Evolutionary conservation across 2,888 invertebrate genomes (phyloP).

Genomic region (Caenorhabditis sp.): DNA sequence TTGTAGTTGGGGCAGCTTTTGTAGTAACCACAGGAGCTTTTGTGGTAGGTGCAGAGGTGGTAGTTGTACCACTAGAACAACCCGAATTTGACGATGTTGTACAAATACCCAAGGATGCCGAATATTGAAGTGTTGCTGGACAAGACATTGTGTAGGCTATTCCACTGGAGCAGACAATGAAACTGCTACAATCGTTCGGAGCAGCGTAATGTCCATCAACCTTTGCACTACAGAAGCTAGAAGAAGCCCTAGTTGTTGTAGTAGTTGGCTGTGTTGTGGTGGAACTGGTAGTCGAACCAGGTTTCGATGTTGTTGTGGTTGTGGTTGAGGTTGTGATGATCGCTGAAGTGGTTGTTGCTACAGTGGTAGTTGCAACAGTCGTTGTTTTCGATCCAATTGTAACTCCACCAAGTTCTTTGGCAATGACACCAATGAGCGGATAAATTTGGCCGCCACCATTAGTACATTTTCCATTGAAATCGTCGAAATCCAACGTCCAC

Average conservation of each 20-base stretch:
- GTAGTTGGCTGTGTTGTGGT: constrained; percentile 13
- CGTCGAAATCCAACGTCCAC: constrained; percentile 70
- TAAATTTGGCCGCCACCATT: constrained; percentile 61
- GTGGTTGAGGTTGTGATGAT: constrained; percentile 16
- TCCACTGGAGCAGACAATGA: constrained; percentile 61
- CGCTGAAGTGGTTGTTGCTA: not conserved
- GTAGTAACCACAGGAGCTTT: constrained; percentile 2
- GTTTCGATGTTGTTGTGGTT: constrained; percentile 20
- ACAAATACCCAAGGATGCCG: constrained; percentile 53
- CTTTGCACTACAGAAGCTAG: constrained; percentile 51
- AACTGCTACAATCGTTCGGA: constrained; percentile 43
- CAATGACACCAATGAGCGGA: constrained; percentile 67
- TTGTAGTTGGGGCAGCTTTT: not conserved
- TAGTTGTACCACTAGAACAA: constrained; percentile 16
- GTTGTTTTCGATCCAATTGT: constrained; percentile 45
- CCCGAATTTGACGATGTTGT: constrained; percentile 32
- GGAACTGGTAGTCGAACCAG: constrained; percentile 26
- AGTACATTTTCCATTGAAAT: constrained; percentile 68
- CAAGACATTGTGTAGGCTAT: constrained; percentile 50
- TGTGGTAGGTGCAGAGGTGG: not conserved
- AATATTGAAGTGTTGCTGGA: constrained; percentile 60
- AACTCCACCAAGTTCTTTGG: constrained; percentile 61
- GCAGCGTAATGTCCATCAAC: constrained; percentile 57
- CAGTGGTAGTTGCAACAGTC: not conserved
- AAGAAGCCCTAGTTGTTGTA: constrained; percentile 17